phyloP scores from a whole-genome alignment of 2,797 vertebrate species.

The Anguilla pacifica region DNA sequence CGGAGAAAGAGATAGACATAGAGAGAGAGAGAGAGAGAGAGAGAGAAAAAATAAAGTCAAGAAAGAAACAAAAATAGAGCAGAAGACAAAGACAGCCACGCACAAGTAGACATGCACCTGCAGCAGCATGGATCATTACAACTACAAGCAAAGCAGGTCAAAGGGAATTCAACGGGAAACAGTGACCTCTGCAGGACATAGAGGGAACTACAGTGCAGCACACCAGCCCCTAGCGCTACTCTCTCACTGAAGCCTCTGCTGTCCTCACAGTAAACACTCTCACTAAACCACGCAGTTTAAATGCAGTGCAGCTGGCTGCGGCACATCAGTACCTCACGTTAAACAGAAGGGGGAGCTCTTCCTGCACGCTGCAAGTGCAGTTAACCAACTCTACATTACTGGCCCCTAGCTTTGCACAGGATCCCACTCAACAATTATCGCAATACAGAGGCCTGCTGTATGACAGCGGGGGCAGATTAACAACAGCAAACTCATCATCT shows the following conservation, averaged over 20 bases:
- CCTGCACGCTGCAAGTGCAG: neutral
- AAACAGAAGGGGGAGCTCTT: neutral
- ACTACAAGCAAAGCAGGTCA: conserved; percentile 37
- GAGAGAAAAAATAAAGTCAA: conserved; percentile 33
- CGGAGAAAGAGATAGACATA: conserved; percentile 37
- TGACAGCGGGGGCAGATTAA: neutral
- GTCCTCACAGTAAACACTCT: neutral
- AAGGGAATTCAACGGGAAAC: conserved; percentile 39
- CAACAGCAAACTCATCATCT: neutral
- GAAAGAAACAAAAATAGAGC: conserved; percentile 35
- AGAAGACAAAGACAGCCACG: conserved; percentile 34
- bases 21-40: conserved; percentile 30
- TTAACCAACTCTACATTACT: neutral
- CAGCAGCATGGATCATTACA: conserved; percentile 26
- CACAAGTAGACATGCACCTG: conserved; percentile 31
- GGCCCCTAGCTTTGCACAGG: neutral
- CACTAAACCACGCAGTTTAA: neutral
- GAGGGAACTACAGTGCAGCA: conserved; percentile 15
- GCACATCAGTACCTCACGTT: neutral
- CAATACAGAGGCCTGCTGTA: neutral
- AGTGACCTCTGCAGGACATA: conserved; percentile 39
- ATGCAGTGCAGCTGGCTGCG: neutral
- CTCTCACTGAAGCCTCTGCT: neutral
- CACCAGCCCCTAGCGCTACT: neutral
- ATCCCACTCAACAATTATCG: neutral